Evolutionary conservation across 2,888 invertebrate genomes (phyloP).

Genomic region (Caenorhabditis drosophilae): DNA sequence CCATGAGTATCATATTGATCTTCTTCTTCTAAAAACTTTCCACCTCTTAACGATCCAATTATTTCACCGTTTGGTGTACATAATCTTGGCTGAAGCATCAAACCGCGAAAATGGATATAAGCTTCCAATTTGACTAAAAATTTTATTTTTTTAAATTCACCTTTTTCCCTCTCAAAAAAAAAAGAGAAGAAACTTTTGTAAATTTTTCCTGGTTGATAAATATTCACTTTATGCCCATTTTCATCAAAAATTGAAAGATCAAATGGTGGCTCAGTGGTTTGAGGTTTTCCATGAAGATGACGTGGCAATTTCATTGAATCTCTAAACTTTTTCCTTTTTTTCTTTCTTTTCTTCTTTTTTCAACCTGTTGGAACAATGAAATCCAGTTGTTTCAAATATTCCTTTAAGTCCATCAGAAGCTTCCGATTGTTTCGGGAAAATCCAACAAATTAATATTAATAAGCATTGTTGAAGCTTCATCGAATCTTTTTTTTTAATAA

Average conservation of each 20-base stretch:
- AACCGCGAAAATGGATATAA: slow-evolving; percentile 50
- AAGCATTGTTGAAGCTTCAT: too few species aligned
- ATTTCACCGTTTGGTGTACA: slow-evolving; percentile 43
- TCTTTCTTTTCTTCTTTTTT: background rate
- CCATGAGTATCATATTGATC: slow-evolving; percentile 38
- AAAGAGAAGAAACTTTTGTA: too few species aligned
- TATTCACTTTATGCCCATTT: slow-evolving; percentile 24
- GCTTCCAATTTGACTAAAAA: slow-evolving; percentile 43
- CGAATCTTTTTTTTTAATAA: too few species aligned
- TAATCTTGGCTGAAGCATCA: slow-evolving; percentile 52
- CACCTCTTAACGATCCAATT: slow-evolving; percentile 52
- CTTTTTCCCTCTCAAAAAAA: too few species aligned
- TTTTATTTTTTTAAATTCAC: slow-evolving; percentile 5
- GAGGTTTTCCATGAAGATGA: slow-evolving; percentile 40
- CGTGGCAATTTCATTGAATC: slow-evolving; percentile 37
- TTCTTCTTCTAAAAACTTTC: slow-evolving; percentile 46
- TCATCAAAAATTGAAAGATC: slow-evolving; percentile 39
- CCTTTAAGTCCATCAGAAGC: slow-evolving; percentile 7
- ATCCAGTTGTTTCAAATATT: slow-evolving; percentile 31
- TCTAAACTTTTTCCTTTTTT: slow-evolving; percentile 3
- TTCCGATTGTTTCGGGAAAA: too few species aligned
- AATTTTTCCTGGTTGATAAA: slow-evolving; percentile 31
- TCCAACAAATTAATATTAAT: too few species aligned
- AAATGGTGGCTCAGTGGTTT: slow-evolving; percentile 42
- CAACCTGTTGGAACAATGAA: slow-evolving; percentile 36